phyloP scores from a whole-genome alignment of 1,140 invertebrate species.

The Ostrea denselamellosa region DNA sequence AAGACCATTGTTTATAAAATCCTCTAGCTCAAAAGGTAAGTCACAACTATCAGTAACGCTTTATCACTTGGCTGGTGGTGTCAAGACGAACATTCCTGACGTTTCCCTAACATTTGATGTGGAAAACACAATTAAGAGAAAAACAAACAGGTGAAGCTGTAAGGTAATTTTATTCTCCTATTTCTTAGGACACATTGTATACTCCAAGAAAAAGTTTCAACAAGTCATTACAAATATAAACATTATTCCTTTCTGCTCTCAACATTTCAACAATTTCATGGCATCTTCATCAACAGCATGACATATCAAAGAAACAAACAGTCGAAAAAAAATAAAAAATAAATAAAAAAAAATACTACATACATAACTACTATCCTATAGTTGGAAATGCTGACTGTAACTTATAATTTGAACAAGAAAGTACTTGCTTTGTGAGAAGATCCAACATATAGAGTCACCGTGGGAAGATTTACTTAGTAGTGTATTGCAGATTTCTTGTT shows the following conservation, averaged over 20 bases:
- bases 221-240: slow-evolving; percentile 38
- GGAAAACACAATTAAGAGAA: not conserved
- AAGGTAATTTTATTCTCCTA: slow-evolving; percentile 27
- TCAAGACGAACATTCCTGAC: not conserved
- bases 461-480: not conserved
- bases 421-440: not conserved
- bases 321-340: not conserved
- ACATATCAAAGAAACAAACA: not conserved
- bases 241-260: not conserved
- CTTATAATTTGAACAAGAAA: not conserved
- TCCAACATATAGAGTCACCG: not conserved
- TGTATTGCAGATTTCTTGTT: not conserved
- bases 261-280: slow-evolving; percentile 34
- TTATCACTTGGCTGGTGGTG: not conserved
- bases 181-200: slow-evolving; percentile 25
- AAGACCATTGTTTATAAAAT: too few species aligned
- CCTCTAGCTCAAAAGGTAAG: not conserved
- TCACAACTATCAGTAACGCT: not conserved
- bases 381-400: not conserved
- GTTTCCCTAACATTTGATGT: not conserved
- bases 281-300: slow-evolving; percentile 37
- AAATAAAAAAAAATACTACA: not conserved
- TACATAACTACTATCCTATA: not conserved
- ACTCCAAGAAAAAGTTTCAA: slow-evolving; percentile 36
- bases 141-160: slow-evolving; percentile 14